phyloP scores from a whole-genome alignment of 2,797 vertebrate species.

The Oryzias sinensis region DNA sequence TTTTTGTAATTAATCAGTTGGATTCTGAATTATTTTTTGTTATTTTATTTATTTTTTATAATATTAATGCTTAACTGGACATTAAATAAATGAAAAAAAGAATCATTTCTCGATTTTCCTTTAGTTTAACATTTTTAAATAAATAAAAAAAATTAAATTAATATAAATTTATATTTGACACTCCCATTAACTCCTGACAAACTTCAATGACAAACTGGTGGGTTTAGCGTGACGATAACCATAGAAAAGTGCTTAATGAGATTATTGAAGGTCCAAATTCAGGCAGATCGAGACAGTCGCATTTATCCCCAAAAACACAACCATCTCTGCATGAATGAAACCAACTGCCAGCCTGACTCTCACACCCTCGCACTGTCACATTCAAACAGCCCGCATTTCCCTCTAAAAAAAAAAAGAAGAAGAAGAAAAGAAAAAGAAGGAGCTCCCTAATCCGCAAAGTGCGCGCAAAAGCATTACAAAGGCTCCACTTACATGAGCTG shows the following conservation, averaged over 20 bases:
- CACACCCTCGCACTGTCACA: conserved; percentile 12
- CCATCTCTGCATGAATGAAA: conserved; percentile 47
- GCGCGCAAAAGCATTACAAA: conserved; percentile 36
- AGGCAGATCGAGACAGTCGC: conserved; percentile 6
- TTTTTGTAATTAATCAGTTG: too few relatives aligned
- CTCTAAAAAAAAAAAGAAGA: not conserved
- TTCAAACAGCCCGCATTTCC: too few relatives aligned
- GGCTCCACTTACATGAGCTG: conserved; percentile 86
- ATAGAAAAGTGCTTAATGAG: not conserved
- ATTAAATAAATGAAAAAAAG: too few relatives aligned
- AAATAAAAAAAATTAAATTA: too few relatives aligned
- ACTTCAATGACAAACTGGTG: conserved; percentile 44
- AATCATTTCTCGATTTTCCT: too few relatives aligned
- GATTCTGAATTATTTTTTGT: too few relatives aligned
- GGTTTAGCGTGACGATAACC: conserved; percentile 4
- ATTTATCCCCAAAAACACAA: conserved; percentile 9
- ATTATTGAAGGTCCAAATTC: conserved; percentile 22
- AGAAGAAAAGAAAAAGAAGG: not conserved
- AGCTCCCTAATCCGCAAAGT: conserved; percentile 1
- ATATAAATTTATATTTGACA: too few relatives aligned
- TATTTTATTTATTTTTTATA: too few relatives aligned
- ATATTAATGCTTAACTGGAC: too few relatives aligned
- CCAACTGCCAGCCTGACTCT: conserved; percentile 21
- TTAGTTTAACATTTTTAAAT: too few relatives aligned
- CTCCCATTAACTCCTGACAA: conserved; percentile 32